Conservation (phyloP, 2,888 invertebrate genomes). For the Netelia melanura region DNA sequence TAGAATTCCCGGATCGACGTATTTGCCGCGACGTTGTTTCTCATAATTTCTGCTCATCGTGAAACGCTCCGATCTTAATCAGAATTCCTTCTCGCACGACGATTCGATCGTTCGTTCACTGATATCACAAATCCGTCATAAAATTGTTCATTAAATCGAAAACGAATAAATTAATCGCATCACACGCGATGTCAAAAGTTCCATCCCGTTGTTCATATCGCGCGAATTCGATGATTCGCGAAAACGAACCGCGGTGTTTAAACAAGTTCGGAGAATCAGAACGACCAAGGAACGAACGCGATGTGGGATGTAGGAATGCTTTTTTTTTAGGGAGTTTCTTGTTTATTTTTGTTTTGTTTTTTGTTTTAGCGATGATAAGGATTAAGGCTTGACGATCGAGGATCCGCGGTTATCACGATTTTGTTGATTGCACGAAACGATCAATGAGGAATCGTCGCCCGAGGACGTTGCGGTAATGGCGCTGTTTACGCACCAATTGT, state of each 20-base stretch:
- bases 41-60: conserved; percentile 73
- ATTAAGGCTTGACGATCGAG: conserved; percentile 62
- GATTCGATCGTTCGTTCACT: conserved; percentile 29
- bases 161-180: not conserved
- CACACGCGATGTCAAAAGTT: not conserved
- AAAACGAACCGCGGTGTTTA: not conserved
- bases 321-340: conserved; percentile 7
- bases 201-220: not conserved
- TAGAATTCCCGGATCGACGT: conserved; percentile 64
- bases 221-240: conserved; percentile 3
- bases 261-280: conserved; percentile 16
- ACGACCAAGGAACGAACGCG: conserved; percentile 55
- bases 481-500: conserved; percentile 82
- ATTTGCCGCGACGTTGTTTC: conserved; percentile 69
- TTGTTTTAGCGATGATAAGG: conserved; percentile 6
- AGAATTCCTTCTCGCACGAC: not conserved
- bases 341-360: conserved; percentile 1
- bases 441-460: conserved; percentile 43
- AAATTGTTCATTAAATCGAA: conserved; percentile 18
- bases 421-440: conserved; percentile 31
- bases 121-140: conserved; percentile 21
- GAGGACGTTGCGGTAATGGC: conserved; percentile 7
- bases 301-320: conserved; percentile 41
- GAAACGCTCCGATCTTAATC: conserved; percentile 48
- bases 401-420: conserved; percentile 48